Percentiles rank a stretch among this genome's conserved stretches.
Conservation (phyloP, 2,888 invertebrate species). For the Plusia festucae region DNA sequence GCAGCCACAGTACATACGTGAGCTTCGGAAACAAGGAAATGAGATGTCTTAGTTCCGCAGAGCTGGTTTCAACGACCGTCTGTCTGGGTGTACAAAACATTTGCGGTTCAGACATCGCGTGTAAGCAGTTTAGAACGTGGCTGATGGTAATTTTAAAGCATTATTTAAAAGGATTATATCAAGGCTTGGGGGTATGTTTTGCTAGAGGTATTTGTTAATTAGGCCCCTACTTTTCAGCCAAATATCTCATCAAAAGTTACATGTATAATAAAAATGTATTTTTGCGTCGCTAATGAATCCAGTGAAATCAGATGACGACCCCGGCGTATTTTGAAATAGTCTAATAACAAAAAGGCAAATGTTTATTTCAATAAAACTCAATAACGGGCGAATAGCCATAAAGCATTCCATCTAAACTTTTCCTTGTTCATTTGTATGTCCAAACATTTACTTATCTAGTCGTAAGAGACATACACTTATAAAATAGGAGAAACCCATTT, state of each 20-base stretch:
- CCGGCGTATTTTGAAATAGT: too few species aligned
- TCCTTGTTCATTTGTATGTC: neutral
- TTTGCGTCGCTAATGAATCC: too few species aligned
- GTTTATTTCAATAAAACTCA: too few species aligned
- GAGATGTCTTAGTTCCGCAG: conserved; percentile 22
- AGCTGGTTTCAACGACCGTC: conserved; percentile 6
- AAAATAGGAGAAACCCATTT: too few species aligned
- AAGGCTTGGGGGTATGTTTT: too few species aligned
- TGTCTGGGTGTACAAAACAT: conserved; percentile 3
- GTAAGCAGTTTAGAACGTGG: neutral
- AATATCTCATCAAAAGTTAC: too few species aligned
- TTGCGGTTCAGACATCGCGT: neutral
- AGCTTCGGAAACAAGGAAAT: conserved; percentile 39
- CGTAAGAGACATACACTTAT: neutral
- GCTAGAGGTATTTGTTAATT: too few species aligned
- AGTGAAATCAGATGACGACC: too few species aligned
- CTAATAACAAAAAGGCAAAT: too few species aligned
- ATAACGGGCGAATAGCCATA: too few species aligned
- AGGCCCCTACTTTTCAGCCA: too few species aligned
- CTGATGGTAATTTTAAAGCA: neutral
- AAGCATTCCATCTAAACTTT: neutral
- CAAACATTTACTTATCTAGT: neutral
- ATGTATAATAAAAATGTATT: too few species aligned
- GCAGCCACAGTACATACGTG: neutral
- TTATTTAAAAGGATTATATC: neutral